Percentiles rank a stretch among this genome's conserved stretches.
Conservation (phyloP, 2,888 invertebrate genomes). For the Meliscaeva auricollis region DNA sequence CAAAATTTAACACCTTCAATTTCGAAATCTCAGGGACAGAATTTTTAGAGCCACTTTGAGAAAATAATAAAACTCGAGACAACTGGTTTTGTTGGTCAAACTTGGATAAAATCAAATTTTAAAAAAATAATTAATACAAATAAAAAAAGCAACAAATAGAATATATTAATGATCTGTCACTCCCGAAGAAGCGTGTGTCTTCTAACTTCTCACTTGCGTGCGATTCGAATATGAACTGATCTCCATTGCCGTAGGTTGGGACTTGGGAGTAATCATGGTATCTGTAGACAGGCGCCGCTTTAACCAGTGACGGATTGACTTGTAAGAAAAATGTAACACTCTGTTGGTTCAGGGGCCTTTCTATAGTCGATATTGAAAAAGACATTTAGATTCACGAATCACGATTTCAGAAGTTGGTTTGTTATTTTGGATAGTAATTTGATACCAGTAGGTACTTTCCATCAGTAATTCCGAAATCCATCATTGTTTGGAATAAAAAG, state of each 20-base stretch:
- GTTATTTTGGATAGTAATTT: too few species aligned
- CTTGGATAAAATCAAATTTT: neutral
- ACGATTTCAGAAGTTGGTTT: too few species aligned
- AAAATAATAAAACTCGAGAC: constrained; percentile 56
- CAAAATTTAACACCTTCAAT: constrained; percentile 64
- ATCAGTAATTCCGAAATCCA: too few species aligned
- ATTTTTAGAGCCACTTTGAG: constrained; percentile 36
- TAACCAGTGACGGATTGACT: constrained; percentile 2
- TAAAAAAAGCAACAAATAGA: too few species aligned
- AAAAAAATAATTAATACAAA: neutral
- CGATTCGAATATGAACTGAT: constrained; percentile 71
- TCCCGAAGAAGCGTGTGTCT: constrained; percentile 52
- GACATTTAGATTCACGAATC: too few species aligned
- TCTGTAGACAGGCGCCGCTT: neutral
- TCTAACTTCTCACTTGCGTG: constrained; percentile 63
- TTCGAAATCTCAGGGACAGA: constrained; percentile 58
- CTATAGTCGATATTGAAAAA: too few species aligned
- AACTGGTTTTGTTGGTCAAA: constrained; percentile 46
- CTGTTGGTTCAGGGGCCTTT: neutral
- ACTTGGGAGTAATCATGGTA: constrained; percentile 37
- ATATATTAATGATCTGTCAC: constrained; percentile 39
- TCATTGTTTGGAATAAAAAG: too few species aligned
- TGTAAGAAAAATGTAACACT: neutral
- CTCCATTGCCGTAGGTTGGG: constrained; percentile 46
- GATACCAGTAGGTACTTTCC: too few species aligned